Percentiles rank a stretch among this genome's conserved stretches.
These are phyloP conservation scores for Micrasema longulum DNA, from an alignment of 1,140 invertebrate species.

Conservation along the genomic window DNA sequence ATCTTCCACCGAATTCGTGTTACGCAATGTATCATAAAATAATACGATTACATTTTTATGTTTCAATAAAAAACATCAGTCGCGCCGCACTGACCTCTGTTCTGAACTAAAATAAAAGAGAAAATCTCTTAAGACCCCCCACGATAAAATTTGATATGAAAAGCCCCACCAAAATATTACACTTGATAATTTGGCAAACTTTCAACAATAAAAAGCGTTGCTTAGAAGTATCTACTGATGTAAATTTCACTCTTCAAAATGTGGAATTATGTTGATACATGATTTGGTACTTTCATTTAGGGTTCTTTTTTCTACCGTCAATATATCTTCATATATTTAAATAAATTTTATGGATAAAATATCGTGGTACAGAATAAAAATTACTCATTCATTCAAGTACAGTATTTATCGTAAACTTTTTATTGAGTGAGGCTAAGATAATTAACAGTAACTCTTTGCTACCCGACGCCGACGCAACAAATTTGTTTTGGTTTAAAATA, in stretches of 20 bases:
- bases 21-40: neutral
- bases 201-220: neutral
- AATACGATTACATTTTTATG: neutral
- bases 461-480: neutral
- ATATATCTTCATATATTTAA: neutral
- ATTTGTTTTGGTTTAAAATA: no score
- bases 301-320: neutral
- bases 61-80: neutral
- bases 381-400: no score
- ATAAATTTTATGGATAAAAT: no score
- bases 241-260: neutral
- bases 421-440: neutral
- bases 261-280: neutral
- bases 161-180: no score
- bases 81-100: no score
- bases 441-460: neutral
- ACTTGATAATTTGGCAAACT: conserved; percentile 11
- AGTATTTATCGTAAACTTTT: neutral
- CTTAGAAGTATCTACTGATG: neutral
- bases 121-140: neutral
- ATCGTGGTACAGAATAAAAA: no score
- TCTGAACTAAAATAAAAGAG: no score
- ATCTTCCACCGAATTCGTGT: neutral
- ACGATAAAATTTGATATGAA: neutral
- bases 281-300: neutral